Conservation (phyloP, 2,888 invertebrate genomes). For the Hypomecis atomaria region DNA sequence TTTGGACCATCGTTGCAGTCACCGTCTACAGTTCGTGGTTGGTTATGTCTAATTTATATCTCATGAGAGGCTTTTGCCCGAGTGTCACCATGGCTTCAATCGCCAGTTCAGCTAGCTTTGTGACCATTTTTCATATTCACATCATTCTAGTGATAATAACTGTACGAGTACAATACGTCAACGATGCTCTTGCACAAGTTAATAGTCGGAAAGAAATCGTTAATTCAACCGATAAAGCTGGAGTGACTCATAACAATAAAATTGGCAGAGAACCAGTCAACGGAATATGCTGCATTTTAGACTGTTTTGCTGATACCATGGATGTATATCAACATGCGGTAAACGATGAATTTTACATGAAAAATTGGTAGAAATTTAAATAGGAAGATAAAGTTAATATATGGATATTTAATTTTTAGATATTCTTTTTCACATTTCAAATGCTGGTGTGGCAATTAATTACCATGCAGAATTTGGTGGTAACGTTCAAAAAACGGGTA, state of each 20-base stretch:
- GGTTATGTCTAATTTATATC: slow-evolving; percentile 43
- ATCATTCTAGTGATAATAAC: slow-evolving; percentile 52
- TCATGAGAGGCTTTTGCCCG: slow-evolving; percentile 47
- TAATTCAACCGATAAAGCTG: slow-evolving; percentile 14
- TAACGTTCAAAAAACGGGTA: slow-evolving; percentile 60
- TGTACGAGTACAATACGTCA: slow-evolving; percentile 54
- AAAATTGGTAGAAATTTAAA: background rate
- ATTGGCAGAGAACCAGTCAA: slow-evolving; percentile 44
- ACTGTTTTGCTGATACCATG: slow-evolving; percentile 54
- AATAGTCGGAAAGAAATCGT: slow-evolving; percentile 18
- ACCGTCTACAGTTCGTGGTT: slow-evolving; percentile 38
- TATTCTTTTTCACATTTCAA: slow-evolving; percentile 59
- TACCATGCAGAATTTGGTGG: slow-evolving; percentile 58
- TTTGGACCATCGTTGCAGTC: slow-evolving; percentile 22
- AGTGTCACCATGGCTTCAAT: slow-evolving; percentile 43
- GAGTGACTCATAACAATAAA: slow-evolving; percentile 15
- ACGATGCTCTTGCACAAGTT: slow-evolving; percentile 47
- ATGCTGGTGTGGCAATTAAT: slow-evolving; percentile 57
- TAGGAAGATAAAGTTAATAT: background rate
- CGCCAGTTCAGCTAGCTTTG: slow-evolving; percentile 44
- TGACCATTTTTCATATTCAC: slow-evolving; percentile 52
- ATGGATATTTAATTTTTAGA: slow-evolving; percentile 45
- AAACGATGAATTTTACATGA: slow-evolving; percentile 36
- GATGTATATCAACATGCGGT: slow-evolving; percentile 59
- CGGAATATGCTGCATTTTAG: slow-evolving; percentile 54